Evolutionary conservation across 2,797 vertebrate genomes (phyloP).

Genomic region (Micromesistius poutassou): DNA sequence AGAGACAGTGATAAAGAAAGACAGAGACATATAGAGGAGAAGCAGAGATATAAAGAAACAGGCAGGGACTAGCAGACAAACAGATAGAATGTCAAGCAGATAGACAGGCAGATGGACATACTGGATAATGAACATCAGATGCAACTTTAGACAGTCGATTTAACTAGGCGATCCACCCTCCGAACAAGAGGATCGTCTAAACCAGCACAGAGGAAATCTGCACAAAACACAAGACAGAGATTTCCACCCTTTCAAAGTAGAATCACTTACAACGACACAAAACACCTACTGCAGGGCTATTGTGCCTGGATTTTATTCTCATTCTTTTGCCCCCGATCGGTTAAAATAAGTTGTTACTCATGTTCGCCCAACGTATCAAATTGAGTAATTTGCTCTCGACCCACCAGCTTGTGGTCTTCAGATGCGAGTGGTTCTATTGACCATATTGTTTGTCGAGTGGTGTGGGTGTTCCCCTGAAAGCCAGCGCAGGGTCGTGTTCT

Average conservation of each 20-base stretch:
- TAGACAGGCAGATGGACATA: neutral
- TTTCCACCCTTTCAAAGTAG: neutral
- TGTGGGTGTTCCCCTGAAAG: neutral
- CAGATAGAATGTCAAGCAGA: neutral
- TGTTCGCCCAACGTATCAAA: neutral
- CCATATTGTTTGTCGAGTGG: neutral
- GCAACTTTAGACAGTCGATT: too few species aligned
- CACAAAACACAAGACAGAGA: neutral
- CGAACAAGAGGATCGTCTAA: too few species aligned
- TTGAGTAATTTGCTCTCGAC: neutral
- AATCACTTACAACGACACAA: neutral
- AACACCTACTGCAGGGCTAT: neutral
- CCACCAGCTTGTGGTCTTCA: neutral
- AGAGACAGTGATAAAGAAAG: neutral
- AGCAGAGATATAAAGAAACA: neutral
- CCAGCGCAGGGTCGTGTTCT: neutral
- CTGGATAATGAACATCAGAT: neutral
- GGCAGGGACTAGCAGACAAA: neutral
- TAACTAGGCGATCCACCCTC: too few species aligned
- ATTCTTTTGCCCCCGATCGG: neutral
- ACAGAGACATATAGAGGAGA: neutral
- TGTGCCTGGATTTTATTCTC: neutral
- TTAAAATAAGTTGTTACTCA: neutral
- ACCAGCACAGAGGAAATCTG: neutral
- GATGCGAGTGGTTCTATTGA: slow-evolving; percentile 2